These are phyloP conservation scores for Chrysemys picta DNA, from an alignment of 2,113 vertebrate genomes.

Conservation along the genomic window DNA sequence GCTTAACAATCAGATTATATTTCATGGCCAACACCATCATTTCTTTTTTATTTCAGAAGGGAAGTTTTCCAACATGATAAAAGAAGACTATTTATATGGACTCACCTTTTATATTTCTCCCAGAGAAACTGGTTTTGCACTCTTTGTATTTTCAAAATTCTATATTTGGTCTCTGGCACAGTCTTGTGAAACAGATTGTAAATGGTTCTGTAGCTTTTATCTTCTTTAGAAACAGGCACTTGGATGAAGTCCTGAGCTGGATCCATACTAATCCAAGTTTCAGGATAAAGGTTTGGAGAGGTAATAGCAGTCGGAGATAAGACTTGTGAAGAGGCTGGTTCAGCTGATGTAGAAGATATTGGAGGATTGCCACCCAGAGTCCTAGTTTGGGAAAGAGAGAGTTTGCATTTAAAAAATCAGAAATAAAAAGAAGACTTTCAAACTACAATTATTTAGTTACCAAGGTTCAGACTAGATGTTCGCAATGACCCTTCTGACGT, in stretches of 20 bases:
- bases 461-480: not conserved
- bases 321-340: conserved; percentile 67
- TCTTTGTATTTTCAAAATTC: conserved; percentile 93
- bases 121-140: conserved; percentile 99
- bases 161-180: conserved; percentile 97
- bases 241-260: conserved; percentile 95
- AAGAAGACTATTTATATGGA: not conserved
- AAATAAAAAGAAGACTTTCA: not conserved
- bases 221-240: conserved; percentile 95
- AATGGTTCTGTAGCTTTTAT: conserved; percentile 97
- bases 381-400: conserved; percentile 69
- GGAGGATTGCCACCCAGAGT: conserved; percentile 87
- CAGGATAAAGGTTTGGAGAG: conserved; percentile 90
- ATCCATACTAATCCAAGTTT: conserved; percentile 96
- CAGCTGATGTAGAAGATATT: conserved; percentile 68
- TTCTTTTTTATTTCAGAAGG: not conserved
- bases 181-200: conserved; percentile 99
- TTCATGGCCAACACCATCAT: not conserved
- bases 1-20: not conserved
- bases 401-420: not conserved
- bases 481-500: too few relatives aligned
- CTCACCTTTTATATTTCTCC: conserved; percentile 99
- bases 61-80: not conserved
- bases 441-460: not conserved
- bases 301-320: conserved; percentile 84